Percentiles rank a stretch among this genome's conserved stretches.
These are phyloP conservation scores for Byasa hedistus DNA, from an alignment of 2,888 invertebrate species.

Conservation along the genomic window DNA sequence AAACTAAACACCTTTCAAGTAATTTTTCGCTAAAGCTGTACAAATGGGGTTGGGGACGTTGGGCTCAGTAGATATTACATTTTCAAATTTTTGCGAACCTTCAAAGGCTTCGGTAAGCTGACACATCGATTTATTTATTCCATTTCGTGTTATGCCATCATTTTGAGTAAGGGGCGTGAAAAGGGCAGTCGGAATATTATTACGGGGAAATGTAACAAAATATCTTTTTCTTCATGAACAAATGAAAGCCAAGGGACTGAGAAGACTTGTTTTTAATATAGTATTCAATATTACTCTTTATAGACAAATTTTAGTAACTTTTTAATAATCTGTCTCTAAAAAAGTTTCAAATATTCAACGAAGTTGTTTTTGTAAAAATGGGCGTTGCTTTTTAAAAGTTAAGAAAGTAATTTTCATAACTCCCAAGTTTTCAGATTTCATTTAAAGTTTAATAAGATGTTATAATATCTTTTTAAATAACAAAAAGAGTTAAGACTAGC, in stretches of 20 bases:
- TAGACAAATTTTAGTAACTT: no score
- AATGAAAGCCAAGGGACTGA: neutral
- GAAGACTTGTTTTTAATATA: no score
- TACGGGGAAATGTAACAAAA: neutral
- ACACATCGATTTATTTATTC: constrained; percentile 48
- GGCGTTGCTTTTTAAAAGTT: no score
- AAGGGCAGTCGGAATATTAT: constrained; percentile 8
- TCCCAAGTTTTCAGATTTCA: no score
- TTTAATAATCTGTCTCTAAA: no score
- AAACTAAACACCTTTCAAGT: neutral
- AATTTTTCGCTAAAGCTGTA: constrained; percentile 6
- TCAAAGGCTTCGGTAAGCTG: constrained; percentile 54
- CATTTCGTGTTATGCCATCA: constrained; percentile 35
- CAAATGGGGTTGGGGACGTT: constrained; percentile 18
- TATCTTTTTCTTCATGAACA: constrained; percentile 2
- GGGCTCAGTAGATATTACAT: constrained; percentile 29
- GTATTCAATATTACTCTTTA: no score
- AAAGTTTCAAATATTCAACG: no score
- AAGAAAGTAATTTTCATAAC: no score
- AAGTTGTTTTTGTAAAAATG: no score
- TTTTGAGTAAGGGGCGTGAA: constrained; percentile 12
- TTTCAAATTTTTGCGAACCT: constrained; percentile 34
- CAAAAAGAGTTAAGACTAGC: no score
- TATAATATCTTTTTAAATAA: no score
- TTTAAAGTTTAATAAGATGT: no score